phyloP scores from a whole-genome alignment of 2,888 invertebrate genomes.

The Heliconius charithonia region DNA sequence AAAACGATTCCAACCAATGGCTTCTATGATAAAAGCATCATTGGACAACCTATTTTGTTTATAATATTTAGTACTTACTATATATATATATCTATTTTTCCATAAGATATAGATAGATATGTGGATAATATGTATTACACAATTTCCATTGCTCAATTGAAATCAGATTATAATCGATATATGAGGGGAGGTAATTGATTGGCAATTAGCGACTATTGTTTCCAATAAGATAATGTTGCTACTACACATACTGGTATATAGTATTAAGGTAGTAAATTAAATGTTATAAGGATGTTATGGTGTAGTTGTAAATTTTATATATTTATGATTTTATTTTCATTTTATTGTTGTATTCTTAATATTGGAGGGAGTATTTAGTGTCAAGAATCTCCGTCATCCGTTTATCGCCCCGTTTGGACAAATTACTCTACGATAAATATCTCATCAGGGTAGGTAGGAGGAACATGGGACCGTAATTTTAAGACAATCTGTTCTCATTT shows the following conservation, averaged over 20 bases:
- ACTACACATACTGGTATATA: conserved; percentile 1
- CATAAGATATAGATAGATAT: neutral
- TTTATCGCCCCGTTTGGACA: neutral
- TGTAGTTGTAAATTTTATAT: neutral
- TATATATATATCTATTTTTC: neutral
- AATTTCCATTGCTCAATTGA: conserved; percentile 12
- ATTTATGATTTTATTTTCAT: neutral
- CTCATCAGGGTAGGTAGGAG: no score
- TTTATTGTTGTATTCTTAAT: neutral
- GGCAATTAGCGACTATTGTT: conserved; percentile 52
- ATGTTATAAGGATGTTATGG: neutral
- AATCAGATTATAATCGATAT: conserved; percentile 27
- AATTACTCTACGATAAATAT: neutral
- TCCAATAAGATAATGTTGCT: conserved; percentile 34
- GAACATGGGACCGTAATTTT: no score
- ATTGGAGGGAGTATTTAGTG: neutral
- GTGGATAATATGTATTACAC: neutral
- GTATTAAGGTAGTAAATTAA: conserved; percentile 18
- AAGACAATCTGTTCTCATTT: no score
- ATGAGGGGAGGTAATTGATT: conserved; percentile 50
- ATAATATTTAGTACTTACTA: neutral
- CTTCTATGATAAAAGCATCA: neutral
- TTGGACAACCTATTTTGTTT: neutral
- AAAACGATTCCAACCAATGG: neutral
- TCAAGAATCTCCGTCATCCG: neutral